Base-by-base conservation (phyloP, 2,113 vertebrate species). In the Nothoprocta perdicaria region DNA sequence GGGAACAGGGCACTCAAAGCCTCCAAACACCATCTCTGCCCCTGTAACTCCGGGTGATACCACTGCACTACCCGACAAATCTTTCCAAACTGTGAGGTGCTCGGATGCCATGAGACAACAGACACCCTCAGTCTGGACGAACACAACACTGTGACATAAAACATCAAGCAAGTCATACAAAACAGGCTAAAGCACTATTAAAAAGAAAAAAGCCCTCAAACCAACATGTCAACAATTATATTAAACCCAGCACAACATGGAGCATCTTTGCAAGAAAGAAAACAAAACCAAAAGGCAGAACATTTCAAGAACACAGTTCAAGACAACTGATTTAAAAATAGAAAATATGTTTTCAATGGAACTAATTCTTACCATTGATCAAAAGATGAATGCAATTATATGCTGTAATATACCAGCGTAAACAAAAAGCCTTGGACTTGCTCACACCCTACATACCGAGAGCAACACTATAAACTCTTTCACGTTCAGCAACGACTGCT, bases 261-360 rank as follows among this genome's bases (percentile, higher is more conserved):
- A 94, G 95, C 94, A 90, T 84, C 92, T 89, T 94, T 76, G 80
- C 68, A 94, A 94, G 89, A n/a, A 48, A 33, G 45, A 35, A 69
- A 95, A 71, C 84, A 93, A 83, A 73, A 53, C 68, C 72, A 62
- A 88, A 90, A 63, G 77, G 61, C 61, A 80, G 68, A 95, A 74
- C 71, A 81, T 80, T 95, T 95, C 81, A 94, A 90, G 81, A 92
- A 76, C 84, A 94, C 31, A 7, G 87, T 63, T 96, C 72, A 93
- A 96, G 92, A 93, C 84, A 74, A 84, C 63, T 2, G 2, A 94
- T 52, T 91, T 91, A 96, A 96, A 96, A 96, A 96, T 93, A 95
- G 95, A 96, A 96, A 96, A 92, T 68, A 94, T 90, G 92, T 94
- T 96, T 96, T 92, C 94, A 96, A 89, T 96, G 72, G 84, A 96